Evolutionary conservation across 2,797 vertebrate genomes (phyloP), one percentile per base, ranked within the genome.

Genomic region (Anguilla anguilla): DNA sequence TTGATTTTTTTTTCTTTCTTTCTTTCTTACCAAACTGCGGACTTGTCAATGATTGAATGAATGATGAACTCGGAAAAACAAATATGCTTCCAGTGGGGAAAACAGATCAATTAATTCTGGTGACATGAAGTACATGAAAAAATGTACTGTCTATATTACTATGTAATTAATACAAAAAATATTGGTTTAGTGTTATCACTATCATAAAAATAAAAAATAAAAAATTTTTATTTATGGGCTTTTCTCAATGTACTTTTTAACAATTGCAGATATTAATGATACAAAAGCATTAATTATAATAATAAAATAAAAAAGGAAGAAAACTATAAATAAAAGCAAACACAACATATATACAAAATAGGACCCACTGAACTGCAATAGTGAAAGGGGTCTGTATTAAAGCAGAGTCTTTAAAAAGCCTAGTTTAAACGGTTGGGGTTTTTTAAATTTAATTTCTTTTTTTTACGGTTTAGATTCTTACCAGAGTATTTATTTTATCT

Each of bases 31-130:
- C 28, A 84, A 57, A 57, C 25, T 55, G n/a, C 2, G 25, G 9
- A 43, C 28, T 57, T 57, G 82, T 57, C 82, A 84, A 57, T 84
- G 82, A 84, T 57, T 84, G 82, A 84, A 84, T 84, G 82, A 84
- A 84, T 84, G 82, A 84, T 17, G 13, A 35, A 57, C n/a, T 35
- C n/a, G 6, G 2, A 43, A 53, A 84, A 84, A 77, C 51, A 57
- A 84, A 57, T 57, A n/a, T 53, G 17, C 31, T 53, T 57, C 17
- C 9, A 57, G n/a, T 17, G 39, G 69, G 13, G 31, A 81, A 81
- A 46, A 4, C 17, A 17, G 25, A 57, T 25, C n/a, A 31, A 19
- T 15, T 5, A 22, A 84, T 83, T 51, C 3, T 57, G 31, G 28
- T 53, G 13, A 7, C n/a, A 72, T 13, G 17, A 28, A 72, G 31